Conservation (phyloP, 2,113 vertebrate species). For the Pelvicachromis taeniatus region DNA sequence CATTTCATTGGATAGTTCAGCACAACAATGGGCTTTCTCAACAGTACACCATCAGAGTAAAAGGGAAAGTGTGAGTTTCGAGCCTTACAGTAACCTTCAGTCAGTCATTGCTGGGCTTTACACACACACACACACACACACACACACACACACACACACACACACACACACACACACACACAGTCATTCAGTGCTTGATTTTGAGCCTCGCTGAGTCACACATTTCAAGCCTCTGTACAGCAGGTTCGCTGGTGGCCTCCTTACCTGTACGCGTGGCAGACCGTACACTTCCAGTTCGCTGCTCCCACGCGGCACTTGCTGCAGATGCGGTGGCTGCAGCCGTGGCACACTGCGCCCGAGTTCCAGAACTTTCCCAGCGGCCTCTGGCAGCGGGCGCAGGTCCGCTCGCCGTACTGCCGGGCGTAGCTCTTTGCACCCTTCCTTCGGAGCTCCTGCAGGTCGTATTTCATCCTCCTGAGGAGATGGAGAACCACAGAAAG, state of each 20-base stretch:
- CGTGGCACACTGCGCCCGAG: slow-evolving; percentile 80
- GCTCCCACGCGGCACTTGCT: slow-evolving; percentile 70
- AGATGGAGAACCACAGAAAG: not conserved
- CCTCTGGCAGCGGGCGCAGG: slow-evolving; percentile 84
- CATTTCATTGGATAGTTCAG: not conserved
- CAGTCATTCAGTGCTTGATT: not conserved
- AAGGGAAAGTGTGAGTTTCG: not conserved
- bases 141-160: not conserved
- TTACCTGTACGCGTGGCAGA: slow-evolving; percentile 83
- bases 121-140: not conserved
- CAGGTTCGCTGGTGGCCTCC: not conserved
- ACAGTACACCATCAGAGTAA: not conserved
- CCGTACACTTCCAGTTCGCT: slow-evolving; percentile 81
- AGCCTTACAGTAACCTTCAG: not conserved
- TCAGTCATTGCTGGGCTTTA: not conserved
- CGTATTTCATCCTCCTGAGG: slow-evolving; percentile 80
- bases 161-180: not conserved
- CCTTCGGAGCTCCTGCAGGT: slow-evolving; percentile 81
- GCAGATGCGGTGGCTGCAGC: slow-evolving; percentile 91
- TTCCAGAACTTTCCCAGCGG: slow-evolving; percentile 79
- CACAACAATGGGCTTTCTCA: not conserved
- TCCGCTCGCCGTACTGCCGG: slow-evolving; percentile 67
- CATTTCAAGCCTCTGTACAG: not conserved
- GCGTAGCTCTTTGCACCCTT: slow-evolving; percentile 60
- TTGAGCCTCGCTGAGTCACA: not conserved